Evolutionary conservation across 2,113 vertebrate species (phyloP).

Genomic region (Saccopteryx leptura): DNA sequence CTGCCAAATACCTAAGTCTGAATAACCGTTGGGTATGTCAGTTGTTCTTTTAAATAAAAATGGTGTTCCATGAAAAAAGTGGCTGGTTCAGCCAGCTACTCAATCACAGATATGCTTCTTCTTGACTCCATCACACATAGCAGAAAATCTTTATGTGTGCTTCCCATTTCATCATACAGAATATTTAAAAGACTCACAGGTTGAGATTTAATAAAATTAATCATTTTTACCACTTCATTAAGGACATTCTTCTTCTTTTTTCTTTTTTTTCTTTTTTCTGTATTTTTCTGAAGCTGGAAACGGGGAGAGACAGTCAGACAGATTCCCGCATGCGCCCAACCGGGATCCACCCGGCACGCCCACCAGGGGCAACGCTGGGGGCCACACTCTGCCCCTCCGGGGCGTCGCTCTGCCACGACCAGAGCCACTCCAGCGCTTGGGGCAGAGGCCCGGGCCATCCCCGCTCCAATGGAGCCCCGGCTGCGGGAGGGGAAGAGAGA

Average conservation of each 20-base stretch:
- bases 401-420: no score
- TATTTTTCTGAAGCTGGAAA: no score
- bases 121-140: not conserved
- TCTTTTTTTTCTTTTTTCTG: no score
- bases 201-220: not conserved
- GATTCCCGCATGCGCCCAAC: no score
- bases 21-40: not conserved
- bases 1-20: constrained; percentile 7
- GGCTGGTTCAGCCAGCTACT: not conserved
- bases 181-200: not conserved
- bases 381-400: no score
- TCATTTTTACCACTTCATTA: not conserved
- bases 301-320: no score
- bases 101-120: not conserved
- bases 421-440: no score
- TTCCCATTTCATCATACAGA: not conserved
- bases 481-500: no score
- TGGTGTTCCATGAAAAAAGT: not conserved
- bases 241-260: not conserved
- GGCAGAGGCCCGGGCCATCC: no score
- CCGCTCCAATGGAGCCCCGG: no score
- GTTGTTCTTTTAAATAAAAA: not conserved
- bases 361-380: no score
- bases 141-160: not conserved
- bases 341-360: no score